These are phyloP conservation scores for Aspiorhynchus laticeps DNA, from an alignment of 2,113 vertebrate genomes.

Conservation along the genomic window DNA sequence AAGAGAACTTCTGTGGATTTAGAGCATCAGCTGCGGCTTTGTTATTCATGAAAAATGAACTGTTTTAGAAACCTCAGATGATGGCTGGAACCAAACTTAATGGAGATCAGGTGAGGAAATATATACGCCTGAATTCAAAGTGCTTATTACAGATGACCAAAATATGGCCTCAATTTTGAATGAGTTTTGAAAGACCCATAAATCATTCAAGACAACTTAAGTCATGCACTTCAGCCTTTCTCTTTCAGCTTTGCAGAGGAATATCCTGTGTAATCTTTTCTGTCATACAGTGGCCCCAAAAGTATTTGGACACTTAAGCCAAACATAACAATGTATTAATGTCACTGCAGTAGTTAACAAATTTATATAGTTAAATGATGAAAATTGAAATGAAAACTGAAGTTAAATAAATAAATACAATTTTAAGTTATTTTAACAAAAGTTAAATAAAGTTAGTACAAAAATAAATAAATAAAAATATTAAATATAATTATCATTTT, in stretches of 20 bases:
- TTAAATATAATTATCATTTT: not conserved
- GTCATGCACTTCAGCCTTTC: not conserved
- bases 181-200: constrained; percentile 8
- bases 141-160: constrained; percentile 34
- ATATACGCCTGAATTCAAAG: constrained; percentile 2
- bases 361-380: not conserved
- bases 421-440: not conserved
- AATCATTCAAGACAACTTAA: not conserved
- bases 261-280: not conserved
- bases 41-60: constrained; percentile 18
- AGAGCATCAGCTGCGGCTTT: constrained; percentile 2
- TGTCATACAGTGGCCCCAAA: not conserved
- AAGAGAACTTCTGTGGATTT: constrained; percentile 22
- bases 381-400: not conserved
- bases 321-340: not conserved
- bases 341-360: not conserved
- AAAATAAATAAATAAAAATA: not conserved
- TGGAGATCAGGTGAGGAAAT: constrained; percentile 5
- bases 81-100: not conserved
- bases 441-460: not conserved
- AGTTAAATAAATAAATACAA: not conserved
- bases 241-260: not conserved
- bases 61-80: not conserved
- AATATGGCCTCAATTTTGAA: constrained; percentile 21
- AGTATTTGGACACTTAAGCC: not conserved